Evolutionary conservation across 2,888 invertebrate genomes (phyloP).

Genomic region (Mesorhabditis spiculigera): DNA sequence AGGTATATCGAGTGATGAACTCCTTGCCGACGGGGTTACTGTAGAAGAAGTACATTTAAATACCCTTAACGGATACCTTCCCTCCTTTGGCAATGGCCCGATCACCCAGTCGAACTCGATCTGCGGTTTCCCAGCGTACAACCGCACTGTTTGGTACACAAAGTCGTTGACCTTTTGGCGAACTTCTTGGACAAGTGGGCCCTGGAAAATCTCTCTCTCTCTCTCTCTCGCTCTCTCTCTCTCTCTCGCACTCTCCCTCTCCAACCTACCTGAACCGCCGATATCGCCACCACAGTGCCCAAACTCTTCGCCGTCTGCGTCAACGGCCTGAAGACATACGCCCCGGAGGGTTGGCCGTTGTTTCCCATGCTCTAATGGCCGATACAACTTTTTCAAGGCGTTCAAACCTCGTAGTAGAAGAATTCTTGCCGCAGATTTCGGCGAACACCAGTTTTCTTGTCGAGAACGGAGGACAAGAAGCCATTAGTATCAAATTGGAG

Average conservation of each 20-base stretch:
- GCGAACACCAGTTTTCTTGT: constrained; percentile 48
- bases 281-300: constrained; percentile 7
- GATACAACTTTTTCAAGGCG: not conserved
- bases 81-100: constrained; percentile 64
- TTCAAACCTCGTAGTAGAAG: constrained; percentile 67
- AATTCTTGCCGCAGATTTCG: constrained; percentile 68
- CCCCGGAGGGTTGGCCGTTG: constrained; percentile 76
- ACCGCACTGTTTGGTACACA: constrained; percentile 73
- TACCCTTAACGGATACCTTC: not conserved
- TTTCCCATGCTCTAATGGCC: constrained; percentile 54
- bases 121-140: constrained; percentile 66
- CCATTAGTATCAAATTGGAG: constrained; percentile 68
- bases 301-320: constrained; percentile 35
- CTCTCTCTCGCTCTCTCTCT: too few species aligned
- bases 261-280: not conserved
- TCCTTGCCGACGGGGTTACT: constrained; percentile 75
- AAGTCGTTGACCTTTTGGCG: constrained; percentile 72
- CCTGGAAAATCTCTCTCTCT: constrained; percentile 62
- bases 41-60: not conserved
- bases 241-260: not conserved
- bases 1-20: constrained; percentile 73
- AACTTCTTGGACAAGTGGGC: constrained; percentile 72
- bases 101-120: constrained; percentile 66
- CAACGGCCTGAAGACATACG: constrained; percentile 72
- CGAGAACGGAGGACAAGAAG: constrained; percentile 63